Conservation (phyloP, 2,797 vertebrate species). For the Rhadinocentrus ornatus region DNA sequence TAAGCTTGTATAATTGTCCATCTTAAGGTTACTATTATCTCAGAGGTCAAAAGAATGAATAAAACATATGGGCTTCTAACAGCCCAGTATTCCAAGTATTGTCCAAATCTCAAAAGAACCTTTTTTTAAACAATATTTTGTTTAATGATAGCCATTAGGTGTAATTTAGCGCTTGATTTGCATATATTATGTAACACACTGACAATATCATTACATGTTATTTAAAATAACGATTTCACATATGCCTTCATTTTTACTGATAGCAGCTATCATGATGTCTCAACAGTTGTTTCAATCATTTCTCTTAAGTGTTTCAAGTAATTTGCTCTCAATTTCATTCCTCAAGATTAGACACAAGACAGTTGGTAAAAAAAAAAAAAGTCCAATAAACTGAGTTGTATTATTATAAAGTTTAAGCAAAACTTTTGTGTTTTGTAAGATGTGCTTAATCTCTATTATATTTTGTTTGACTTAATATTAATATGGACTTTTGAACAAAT, state of each 20-base stretch:
- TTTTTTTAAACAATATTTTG: slow-evolving; percentile 18
- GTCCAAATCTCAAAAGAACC: slow-evolving; percentile 2
- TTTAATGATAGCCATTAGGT: slow-evolving; percentile 52
- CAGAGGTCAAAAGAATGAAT: neutral
- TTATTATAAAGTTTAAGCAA: slow-evolving; percentile 11
- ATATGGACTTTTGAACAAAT: neutral
- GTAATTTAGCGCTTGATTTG: slow-evolving; percentile 39
- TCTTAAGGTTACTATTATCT: slow-evolving; percentile 11
- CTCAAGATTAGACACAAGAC: slow-evolving; percentile 7
- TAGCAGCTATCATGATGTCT: slow-evolving; percentile 6
- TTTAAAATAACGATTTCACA: slow-evolving; percentile 19
- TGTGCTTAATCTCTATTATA: neutral
- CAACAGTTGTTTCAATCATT: slow-evolving; percentile 6
- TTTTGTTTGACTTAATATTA: neutral
- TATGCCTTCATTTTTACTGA: slow-evolving; percentile 8
- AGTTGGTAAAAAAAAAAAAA: slow-evolving; percentile 3
- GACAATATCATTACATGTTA: slow-evolving; percentile 12
- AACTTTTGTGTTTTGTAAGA: neutral
- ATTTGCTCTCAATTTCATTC: slow-evolving; percentile 8
- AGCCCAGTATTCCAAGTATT: neutral
- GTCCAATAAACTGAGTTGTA: slow-evolving; percentile 2
- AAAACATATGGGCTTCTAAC: neutral
- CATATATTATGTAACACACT: slow-evolving; percentile 42
- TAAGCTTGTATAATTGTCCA: slow-evolving; percentile 16
- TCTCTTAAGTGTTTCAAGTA: slow-evolving; percentile 8